Base-by-base conservation (phyloP, 2,797 vertebrate genomes). In the Mastacembelus armatus region DNA sequence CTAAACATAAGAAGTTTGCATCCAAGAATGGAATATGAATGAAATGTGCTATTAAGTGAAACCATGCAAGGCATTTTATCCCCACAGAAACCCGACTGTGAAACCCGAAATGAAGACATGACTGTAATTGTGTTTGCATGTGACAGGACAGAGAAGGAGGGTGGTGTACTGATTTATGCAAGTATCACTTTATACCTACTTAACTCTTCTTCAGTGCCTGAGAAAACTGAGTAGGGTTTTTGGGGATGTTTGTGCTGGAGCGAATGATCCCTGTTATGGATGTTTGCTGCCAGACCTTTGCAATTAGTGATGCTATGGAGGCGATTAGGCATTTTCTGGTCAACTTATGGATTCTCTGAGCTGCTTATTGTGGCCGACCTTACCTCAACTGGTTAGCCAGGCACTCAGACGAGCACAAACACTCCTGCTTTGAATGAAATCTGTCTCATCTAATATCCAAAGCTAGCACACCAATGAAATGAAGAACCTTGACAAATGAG, bases 301-400 rank as follows among this genome's bases (percentile, higher is more conserved):
- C 47, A 72, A 72, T 76, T 67, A 73, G 60, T 40, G 24, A 64
- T 65, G 19, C 3, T 62, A n/a, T 66, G 56, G 30, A 68, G 38
- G 67, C 57, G 32, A 77, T 61, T 36, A 42, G 33, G 56, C 69
- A 66, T 57, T 45, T 32, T 48, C 66, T 58, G 38, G 43, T 71
- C 19, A 29, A 38, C 11, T 51, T 27, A 19, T 62, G 7, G 21
- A 49, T 71, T 58, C 18, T 67, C 58, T 33, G 50, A 67, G 72
- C 32, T 58, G 64, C 68, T 58, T 77, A 42, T 64, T 60, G 47
- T 69, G 40, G 40, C 33, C 58, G 18, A 65, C 10, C 45, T 47
- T 63, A 71, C 55, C 48, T 45, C 49, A 69, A 9, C 19, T 62
- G 64, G 10, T 49, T 71, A 52, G 42, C 33, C 39, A 26, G 19